Evolutionary conservation across 2,797 vertebrate genomes (phyloP), one percentile per base, ranked within the genome.

Genomic region (Leuciscus waleckii): DNA sequence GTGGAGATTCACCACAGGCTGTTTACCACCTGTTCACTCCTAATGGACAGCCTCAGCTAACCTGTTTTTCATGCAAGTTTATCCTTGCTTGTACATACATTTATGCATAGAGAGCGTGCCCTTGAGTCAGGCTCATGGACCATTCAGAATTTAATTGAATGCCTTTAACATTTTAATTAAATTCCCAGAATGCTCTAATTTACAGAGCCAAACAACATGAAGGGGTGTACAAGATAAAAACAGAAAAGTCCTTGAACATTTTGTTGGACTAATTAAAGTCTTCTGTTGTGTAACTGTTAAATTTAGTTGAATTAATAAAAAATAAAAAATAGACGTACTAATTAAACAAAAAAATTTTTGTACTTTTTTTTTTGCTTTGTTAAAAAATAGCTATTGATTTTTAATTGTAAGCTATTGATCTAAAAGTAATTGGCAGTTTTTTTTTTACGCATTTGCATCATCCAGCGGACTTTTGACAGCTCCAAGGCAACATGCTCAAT

Each of bases 21-120:
- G 78, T 78, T 74, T 58, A 84, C 61, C 75, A 79, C 75, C 83
- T 84, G 83, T 78, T 70, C 67, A 7, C 29, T 80, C 26, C 13
- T 54, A 76, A 68, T 56, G 74, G 76, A 37, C 85, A 73, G 67
- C 35, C 80, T 21, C 17, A 29, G 71, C 51, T 67, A 83, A 83
- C 46, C 41, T 75, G 43, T 75, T 74, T 11, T 76, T 13, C 23
- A 14, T 76, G 49, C 75, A 77, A 26, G 35, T 58, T 26, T 77
- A 26, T 61, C 29, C 6, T 39, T 41, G 75, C n/a, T 78, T 78
- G 4, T 41, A 41, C 37, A 78, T 78, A 61, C 23, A 41, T 61
- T 61, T 11, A 29, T 78, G 14, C n/a, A 78, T 26, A 41, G 75
- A 78, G 14, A 61, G 54, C 8, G 0, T 41, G 23, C 54, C 54